Percentiles rank a stretch among this genome's conserved stretches.
phyloP scores from a whole-genome alignment of 1,140 invertebrate genomes.

The Ganaspis sp. region DNA sequence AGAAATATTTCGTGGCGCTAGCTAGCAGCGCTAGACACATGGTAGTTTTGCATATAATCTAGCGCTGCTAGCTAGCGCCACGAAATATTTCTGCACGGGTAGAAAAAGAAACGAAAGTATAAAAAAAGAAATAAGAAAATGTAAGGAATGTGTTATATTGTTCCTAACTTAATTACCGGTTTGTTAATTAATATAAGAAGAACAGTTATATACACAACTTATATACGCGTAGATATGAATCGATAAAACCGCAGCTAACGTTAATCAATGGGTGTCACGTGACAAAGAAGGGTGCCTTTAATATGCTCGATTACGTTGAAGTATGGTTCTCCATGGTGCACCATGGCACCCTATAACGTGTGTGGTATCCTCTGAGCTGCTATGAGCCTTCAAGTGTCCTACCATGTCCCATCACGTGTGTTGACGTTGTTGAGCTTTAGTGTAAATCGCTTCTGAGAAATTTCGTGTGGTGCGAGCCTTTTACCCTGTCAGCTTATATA shows the following conservation, averaged over 20 bases:
- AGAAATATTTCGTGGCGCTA: too few species aligned
- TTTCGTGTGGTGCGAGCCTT: slow-evolving; percentile 45
- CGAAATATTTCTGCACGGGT: too few species aligned
- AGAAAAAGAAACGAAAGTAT: too few species aligned
- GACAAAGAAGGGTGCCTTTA: slow-evolving; percentile 39
- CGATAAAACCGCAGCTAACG: slow-evolving; percentile 31
- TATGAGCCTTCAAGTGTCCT: background rate
- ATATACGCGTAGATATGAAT: too few species aligned
- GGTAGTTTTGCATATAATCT: too few species aligned
- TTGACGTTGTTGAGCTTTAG: slow-evolving; percentile 27
- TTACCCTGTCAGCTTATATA: slow-evolving; percentile 42
- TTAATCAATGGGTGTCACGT: slow-evolving; percentile 53
- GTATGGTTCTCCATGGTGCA: background rate
- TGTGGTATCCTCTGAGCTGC: slow-evolving; percentile 9
- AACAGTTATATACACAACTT: background rate
- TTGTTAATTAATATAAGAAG: background rate
- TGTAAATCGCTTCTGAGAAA: slow-evolving; percentile 52
- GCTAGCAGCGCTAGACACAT: too few species aligned
- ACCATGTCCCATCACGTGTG: slow-evolving; percentile 9
- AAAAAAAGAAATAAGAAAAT: too few species aligned
- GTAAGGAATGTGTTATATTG: too few species aligned
- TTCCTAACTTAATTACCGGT: slow-evolving; percentile 6
- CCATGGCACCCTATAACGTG: background rate
- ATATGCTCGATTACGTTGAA: slow-evolving; percentile 32
- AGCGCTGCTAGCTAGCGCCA: too few species aligned